A percentile compares a stretch with the other conserved stretches of the same genome.
phyloP scores from a whole-genome alignment of 1,140 invertebrate genomes.

The Polyergus mexicanus region DNA sequence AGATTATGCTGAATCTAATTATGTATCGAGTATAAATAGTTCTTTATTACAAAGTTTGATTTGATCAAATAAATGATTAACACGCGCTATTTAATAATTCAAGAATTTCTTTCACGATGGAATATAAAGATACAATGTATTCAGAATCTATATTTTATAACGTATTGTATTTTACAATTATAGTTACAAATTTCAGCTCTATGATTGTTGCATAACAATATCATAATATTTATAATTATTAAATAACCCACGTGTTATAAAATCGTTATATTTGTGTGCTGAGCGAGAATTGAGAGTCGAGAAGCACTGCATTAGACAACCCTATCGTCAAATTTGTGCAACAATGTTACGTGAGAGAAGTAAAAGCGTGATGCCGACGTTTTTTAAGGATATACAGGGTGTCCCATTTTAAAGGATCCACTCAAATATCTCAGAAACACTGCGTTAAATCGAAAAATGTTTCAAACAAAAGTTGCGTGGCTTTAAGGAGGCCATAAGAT shows the following conservation, averaged over 20 bases:
- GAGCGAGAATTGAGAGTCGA: neutral
- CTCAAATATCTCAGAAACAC: too few relatives aligned
- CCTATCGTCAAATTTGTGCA: constrained; percentile 46
- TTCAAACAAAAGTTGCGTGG: too few relatives aligned
- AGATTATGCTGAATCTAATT: neutral
- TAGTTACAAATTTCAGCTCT: neutral
- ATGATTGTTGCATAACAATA: neutral
- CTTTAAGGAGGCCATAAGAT: too few relatives aligned
- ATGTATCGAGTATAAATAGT: neutral
- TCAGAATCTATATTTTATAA: neutral
- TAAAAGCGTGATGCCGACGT: neutral
- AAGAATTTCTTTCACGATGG: neutral
- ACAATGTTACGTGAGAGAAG: constrained; percentile 35
- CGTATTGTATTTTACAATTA: neutral
- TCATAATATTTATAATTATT: neutral
- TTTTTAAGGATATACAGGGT: neutral
- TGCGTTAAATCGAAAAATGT: too few relatives aligned
- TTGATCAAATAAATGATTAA: neutral
- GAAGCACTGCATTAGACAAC: constrained; percentile 8
- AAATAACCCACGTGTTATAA: neutral
- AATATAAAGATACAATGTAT: neutral
- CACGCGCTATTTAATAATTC: neutral
- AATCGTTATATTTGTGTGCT: neutral
- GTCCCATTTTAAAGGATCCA: too few relatives aligned
- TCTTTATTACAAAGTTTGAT: neutral